Percentiles rank a stretch among this genome's conserved stretches.
Evolutionary conservation across 1,140 invertebrate genomes (phyloP).

Genomic region (Drosophila pallidifrons): DNA sequence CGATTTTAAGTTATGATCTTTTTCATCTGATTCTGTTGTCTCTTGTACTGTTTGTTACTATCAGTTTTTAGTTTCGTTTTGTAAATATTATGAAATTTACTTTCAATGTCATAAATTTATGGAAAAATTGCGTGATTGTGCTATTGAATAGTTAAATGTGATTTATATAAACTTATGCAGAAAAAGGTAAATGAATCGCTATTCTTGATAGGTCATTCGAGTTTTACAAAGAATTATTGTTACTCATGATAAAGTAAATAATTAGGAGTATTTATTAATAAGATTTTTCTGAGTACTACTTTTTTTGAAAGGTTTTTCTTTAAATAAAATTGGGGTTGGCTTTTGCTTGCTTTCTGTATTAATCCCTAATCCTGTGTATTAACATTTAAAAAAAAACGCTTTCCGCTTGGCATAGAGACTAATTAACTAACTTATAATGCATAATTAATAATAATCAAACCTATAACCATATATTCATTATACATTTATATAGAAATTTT

Average conservation of each 20-base stretch:
- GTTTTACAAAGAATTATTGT: no score
- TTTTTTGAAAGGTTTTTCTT: not conserved
- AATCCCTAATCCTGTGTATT: not conserved
- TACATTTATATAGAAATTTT: not conserved
- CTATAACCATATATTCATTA: not conserved
- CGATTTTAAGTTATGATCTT: not conserved
- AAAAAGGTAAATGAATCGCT: not conserved
- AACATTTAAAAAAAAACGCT: not conserved
- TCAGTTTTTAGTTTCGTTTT: constrained; percentile 3
- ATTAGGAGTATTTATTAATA: not conserved
- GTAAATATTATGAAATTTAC: constrained; percentile 16
- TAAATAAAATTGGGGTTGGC: not conserved
- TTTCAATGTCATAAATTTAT: constrained; percentile 7
- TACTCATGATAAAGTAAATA: not conserved
- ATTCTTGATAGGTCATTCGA: no score
- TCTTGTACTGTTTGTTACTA: not conserved
- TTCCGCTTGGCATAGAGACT: not conserved
- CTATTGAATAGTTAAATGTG: not conserved
- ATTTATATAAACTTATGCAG: not conserved
- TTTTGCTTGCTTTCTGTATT: not conserved
- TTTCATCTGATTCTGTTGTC: not conserved
- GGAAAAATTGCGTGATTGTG: constrained; percentile 44
- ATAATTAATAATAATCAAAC: not conserved
- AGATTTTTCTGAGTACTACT: not conserved
- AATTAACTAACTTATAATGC: not conserved